Evolutionary conservation across 2,888 invertebrate genomes (phyloP).

Genomic region (Torymus auratus): DNA sequence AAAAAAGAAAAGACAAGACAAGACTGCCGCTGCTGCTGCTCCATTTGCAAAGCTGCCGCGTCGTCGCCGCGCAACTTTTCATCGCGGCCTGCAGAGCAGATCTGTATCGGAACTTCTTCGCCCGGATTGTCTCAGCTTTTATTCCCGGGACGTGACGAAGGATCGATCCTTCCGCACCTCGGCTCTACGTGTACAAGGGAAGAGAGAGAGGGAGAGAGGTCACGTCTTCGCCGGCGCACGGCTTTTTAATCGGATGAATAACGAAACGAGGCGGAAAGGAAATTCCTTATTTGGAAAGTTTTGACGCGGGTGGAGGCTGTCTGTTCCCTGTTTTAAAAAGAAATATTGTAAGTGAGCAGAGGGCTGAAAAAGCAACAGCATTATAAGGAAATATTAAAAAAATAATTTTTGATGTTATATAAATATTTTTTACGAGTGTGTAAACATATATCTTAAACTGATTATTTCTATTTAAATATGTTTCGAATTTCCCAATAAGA

Average conservation of each 20-base stretch:
- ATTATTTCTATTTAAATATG: too few relatives aligned
- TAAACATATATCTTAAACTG: too few relatives aligned
- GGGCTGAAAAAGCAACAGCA: too few relatives aligned
- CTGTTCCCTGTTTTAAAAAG: too few relatives aligned
- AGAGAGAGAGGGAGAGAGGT: too few relatives aligned
- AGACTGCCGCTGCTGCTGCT: neutral
- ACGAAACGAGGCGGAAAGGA: neutral
- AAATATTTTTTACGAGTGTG: too few relatives aligned
- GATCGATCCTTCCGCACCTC: neutral
- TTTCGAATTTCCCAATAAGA: too few relatives aligned
- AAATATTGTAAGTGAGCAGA: too few relatives aligned
- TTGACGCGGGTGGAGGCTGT: too few relatives aligned
- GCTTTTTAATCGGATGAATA: conserved; percentile 15
- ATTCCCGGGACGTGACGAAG: neutral
- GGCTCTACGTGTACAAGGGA: too few relatives aligned
- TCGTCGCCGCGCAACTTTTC: conserved; percentile 8
- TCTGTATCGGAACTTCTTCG: conserved; percentile 8
- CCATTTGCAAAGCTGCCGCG: conserved; percentile 34
- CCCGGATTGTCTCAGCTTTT: conserved; percentile 13
- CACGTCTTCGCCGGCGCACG: neutral
- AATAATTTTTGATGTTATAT: too few relatives aligned
- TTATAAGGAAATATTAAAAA: too few relatives aligned
- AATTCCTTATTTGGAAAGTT: neutral
- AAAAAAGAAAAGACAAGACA: neutral
- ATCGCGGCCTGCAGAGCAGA: neutral